Evolutionary conservation across 2,113 vertebrate species (phyloP).

Genomic region (Sinocyclocheilus maitianheensis): DNA sequence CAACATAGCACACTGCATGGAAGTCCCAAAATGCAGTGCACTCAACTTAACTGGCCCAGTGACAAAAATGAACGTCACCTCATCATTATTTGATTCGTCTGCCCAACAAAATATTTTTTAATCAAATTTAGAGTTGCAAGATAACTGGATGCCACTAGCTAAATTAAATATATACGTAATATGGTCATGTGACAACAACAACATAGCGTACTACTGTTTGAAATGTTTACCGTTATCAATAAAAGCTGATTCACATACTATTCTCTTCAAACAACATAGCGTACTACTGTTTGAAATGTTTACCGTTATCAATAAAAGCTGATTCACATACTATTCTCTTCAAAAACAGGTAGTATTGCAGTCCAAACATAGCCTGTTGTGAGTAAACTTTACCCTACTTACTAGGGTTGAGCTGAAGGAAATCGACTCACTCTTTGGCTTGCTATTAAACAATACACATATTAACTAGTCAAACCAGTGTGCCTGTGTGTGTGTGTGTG

Average conservation of each 20-base stretch:
- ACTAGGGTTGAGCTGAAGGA: background rate
- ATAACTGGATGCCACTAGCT: background rate
- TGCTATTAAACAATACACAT: constrained; percentile 5
- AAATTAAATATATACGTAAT: background rate
- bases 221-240: background rate
- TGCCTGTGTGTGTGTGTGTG: background rate
- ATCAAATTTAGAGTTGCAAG: background rate
- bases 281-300: background rate
- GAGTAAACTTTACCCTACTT: constrained; percentile 29
- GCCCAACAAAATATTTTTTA: background rate
- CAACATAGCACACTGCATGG: background rate
- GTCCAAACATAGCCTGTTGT: background rate
- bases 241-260: background rate
- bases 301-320: background rate
- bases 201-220: background rate
- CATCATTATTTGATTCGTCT: background rate
- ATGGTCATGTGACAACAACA: background rate
- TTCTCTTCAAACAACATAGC: background rate
- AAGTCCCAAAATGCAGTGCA: background rate
- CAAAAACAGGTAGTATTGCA: background rate
- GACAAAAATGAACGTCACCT: background rate
- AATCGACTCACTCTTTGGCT: background rate
- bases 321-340: background rate
- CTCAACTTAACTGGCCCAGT: background rate
- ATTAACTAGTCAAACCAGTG: constrained; percentile 22